Conservation (phyloP, 2,888 invertebrate species). For the Cerastoderma edule region DNA sequence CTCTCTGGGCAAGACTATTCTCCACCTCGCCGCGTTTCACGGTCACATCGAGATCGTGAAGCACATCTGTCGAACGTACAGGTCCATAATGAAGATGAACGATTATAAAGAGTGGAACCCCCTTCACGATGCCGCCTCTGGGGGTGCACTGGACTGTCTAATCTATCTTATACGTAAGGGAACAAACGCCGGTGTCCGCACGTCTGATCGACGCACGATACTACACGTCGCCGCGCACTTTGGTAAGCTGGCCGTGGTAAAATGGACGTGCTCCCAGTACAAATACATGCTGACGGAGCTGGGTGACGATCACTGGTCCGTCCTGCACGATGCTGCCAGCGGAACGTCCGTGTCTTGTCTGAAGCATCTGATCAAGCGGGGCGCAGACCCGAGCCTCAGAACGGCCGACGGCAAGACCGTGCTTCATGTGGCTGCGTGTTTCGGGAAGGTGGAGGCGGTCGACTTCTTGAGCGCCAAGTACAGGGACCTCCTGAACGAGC, state of each 20-base stretch:
- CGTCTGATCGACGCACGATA: constrained; percentile 4
- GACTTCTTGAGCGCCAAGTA: constrained; percentile 8
- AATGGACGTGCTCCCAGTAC: constrained; percentile 8
- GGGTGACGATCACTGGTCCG: constrained; percentile 4
- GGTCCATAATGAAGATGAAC: constrained; percentile 11
- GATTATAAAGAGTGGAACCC: constrained; percentile 15
- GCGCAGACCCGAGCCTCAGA: constrained; percentile 1
- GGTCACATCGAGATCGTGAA: constrained; percentile 9
- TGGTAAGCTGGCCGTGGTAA: not conserved
- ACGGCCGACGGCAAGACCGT: constrained; percentile 13
- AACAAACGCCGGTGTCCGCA: constrained; percentile 3
- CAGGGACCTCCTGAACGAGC: constrained; percentile 1
- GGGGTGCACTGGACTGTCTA: constrained; percentile 16
- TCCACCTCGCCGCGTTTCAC: constrained; percentile 10
- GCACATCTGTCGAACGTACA: constrained; percentile 13
- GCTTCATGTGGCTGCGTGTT: constrained; percentile 15
- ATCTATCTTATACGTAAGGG: constrained; percentile 16
- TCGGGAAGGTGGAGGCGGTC: constrained; percentile 1
- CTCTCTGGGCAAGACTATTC: constrained; percentile 13
- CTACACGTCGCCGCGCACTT: constrained; percentile 12
- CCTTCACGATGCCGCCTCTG: constrained; percentile 10
- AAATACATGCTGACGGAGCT: constrained; percentile 1
- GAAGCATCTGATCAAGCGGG: constrained; percentile 9
- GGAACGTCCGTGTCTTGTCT: constrained; percentile 13
- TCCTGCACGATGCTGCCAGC: constrained; percentile 16